A percentile compares a stretch with the other conserved stretches of the same genome.
Evolutionary conservation across 2,113 vertebrate species (phyloP).

Genomic region (Psophia crepitans): DNA sequence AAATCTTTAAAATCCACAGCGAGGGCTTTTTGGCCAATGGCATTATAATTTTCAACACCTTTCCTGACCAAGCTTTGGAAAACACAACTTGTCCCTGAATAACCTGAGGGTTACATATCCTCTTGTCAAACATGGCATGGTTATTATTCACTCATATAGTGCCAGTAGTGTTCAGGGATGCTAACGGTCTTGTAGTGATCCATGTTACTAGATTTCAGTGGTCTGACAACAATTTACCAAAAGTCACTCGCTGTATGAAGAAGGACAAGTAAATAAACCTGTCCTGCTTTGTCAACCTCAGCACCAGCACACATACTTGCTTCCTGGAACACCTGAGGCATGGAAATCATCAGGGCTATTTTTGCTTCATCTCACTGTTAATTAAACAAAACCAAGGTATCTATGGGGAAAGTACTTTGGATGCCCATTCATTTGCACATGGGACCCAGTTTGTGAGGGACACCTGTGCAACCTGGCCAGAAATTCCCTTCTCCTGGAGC

Average conservation of each 20-base stretch:
- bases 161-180: background rate
- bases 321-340: background rate
- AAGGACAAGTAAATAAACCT: slow-evolving; percentile 1
- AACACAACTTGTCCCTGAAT: background rate
- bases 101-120: background rate
- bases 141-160: background rate
- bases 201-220: slow-evolving; percentile 9
- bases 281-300: background rate
- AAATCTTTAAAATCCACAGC: background rate
- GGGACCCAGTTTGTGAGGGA: background rate
- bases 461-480: background rate
- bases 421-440: background rate
- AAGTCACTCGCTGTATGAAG: background rate
- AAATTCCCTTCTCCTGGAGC: background rate
- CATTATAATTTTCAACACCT: background rate
- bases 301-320: background rate
- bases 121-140: background rate
- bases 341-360: background rate
- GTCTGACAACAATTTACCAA: slow-evolving; percentile 3
- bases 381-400: background rate
- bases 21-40: background rate
- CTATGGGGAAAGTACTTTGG: background rate
- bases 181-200: background rate
- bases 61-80: background rate
- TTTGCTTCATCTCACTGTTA: background rate